Evolutionary conservation across 2,888 invertebrate species (phyloP), one percentile per base, ranked within the genome.

Genomic region (Cryptocephalus moraei): DNA sequence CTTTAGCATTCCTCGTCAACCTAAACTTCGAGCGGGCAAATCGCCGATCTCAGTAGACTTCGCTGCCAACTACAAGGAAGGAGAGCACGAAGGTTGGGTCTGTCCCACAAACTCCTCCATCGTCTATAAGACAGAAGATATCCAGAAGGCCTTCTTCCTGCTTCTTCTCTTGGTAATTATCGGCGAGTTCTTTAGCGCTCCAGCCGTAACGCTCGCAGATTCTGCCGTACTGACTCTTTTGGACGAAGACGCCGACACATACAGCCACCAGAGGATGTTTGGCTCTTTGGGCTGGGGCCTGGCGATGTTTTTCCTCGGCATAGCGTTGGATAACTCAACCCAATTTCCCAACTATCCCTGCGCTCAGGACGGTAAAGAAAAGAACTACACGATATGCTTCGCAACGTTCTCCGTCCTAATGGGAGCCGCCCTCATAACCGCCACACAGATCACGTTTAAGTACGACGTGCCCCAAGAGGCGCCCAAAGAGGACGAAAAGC

Each of bases 311-410:
- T 86, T 97, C 67, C 94, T 99, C 49, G 93, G 92, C 43, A 92
- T 94, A 60, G 93, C 91, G 1, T 75, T 99, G 50, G 97, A 99
- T 73, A 93, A 96, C 69, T 94, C 95, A 48, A 94, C 94, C 13
- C 86, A 93, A 1, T 97, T 99, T 71, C 89, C 92, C 22, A 81
- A 89, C 60, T 92, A 93, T 71, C 93, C 93, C 0, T 95, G 94
- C 64, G 86, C 82, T 0, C 90, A 91, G 8, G 89, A 90, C 62
- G 78, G 81, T 50, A 84, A 88, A 66, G 97, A 99, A 72, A 92
- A 95, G 70, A 99, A 99, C 73, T 99, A 99, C 73, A 94, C 93
- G 33, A 91, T 97, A 55, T 99, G 97, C 70, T 99, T 99, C 72
- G 92, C 95, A 9, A 93, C 94, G 41, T 99, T 99, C 73, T 91